Conservation (phyloP, 2,113 vertebrate genomes). For the Hypomesus transpacificus region DNA sequence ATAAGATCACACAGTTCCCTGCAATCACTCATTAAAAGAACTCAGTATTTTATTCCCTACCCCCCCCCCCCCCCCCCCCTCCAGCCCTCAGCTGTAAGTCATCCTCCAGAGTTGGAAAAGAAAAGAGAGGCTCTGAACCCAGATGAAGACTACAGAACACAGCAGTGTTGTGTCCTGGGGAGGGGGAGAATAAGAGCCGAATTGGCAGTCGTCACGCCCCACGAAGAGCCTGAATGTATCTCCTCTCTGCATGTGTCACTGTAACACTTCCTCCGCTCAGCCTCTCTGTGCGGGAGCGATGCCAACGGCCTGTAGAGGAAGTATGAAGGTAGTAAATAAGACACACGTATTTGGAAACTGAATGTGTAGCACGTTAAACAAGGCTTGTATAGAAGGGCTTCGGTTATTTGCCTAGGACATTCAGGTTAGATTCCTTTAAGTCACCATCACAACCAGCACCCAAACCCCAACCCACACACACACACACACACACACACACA, state of each 20-base stretch:
- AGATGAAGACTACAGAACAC: not conserved
- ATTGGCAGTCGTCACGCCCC: constrained; percentile 24
- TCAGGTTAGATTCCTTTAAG: no score
- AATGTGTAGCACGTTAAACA: no score
- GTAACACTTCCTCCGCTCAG: not conserved
- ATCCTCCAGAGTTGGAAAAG: constrained; percentile 11
- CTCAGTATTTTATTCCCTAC: not conserved
- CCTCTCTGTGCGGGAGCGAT: no score
- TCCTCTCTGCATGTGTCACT: not conserved
- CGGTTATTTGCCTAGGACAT: no score
- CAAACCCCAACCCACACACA: no score
- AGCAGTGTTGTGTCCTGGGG: constrained; percentile 2
- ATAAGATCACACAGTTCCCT: not conserved
- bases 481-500: no score
- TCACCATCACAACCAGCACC: no score
- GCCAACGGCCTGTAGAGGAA: no score
- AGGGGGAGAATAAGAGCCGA: constrained; percentile 20
- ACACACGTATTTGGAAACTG: no score
- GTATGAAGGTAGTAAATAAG: no score
- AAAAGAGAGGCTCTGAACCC: constrained; percentile 4
- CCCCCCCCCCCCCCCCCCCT: not conserved
- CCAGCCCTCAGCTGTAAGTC: constrained; percentile 5
- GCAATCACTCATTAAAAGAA: constrained; percentile 8
- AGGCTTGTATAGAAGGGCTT: no score
- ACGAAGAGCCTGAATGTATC: constrained; percentile 20